These are phyloP conservation scores for Oscheius onirici DNA, from an alignment of 2,888 invertebrate species.

Conservation along the genomic window DNA sequence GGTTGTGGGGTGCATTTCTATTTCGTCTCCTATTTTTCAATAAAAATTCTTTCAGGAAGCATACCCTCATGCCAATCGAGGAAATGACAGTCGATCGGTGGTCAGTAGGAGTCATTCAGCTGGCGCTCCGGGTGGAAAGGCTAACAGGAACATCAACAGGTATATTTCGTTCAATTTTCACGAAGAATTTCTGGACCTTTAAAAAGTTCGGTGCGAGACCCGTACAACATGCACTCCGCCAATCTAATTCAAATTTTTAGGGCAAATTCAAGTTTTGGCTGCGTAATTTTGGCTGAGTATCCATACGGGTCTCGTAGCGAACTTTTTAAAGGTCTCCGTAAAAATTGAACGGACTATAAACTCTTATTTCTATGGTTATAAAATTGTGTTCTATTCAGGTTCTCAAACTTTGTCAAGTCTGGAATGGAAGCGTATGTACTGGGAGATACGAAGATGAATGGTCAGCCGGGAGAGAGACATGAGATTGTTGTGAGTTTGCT, in stretches of 20 bases:
- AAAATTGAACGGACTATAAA: no score
- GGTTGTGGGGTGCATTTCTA: constrained; percentile 5
- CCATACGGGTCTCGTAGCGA: no score
- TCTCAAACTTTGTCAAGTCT: constrained; percentile 88
- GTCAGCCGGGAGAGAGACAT: constrained; percentile 56
- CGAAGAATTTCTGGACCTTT: no score
- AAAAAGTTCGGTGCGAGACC: no score
- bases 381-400: constrained; percentile 73
- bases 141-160: constrained; percentile 53
- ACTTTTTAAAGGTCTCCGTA: no score
- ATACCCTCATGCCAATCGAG: constrained; percentile 21
- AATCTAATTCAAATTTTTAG: no score
- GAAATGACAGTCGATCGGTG: constrained; percentile 35
- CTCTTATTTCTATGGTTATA: no score
- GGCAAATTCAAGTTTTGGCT: no score
- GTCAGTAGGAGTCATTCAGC: constrained; percentile 47
- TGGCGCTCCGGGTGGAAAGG: constrained; percentile 46
- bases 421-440: constrained; percentile 89
- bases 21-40: neutral
- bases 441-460: constrained; percentile 78
- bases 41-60: constrained; percentile 3
- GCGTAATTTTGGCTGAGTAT: no score
- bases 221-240: no score
- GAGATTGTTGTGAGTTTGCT: constrained; percentile 55
- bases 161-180: no score